Evolutionary conservation across 2,797 vertebrate species (phyloP), one percentile per base, ranked within the genome.

Genomic region (Zenarchopterus dispar): DNA sequence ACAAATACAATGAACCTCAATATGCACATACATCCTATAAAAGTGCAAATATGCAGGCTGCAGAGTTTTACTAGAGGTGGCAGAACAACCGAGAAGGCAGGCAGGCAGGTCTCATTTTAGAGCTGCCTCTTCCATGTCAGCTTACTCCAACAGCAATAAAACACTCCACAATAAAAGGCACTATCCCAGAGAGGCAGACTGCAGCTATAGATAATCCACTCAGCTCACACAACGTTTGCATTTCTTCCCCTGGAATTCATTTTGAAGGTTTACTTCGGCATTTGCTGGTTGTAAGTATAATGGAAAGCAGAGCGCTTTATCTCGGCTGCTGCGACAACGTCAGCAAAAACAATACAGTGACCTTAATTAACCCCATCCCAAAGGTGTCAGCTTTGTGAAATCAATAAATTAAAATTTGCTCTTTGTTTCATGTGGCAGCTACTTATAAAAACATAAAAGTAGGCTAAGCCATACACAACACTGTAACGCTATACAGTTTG

Each of bases 131-230:
- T 91, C 84, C 89, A 90, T 92, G 89, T 91, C 91, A 89, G 89
- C 88, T 87, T 86, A 85, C 89, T 90, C 83, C 82, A 73, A 83
- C 90, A 88, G 87, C 90, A 92, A 91, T 93, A 93, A 93, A 93
- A 91, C 90, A 91, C 88, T 90, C 87, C 90, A 91, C 91, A 93
- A 92, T 92, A 92, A 92, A 93, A 93, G 87, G 81, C 83, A 55
- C 76, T 84, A 89, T 86, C 79, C 89, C 80, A 66, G 75, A 84
- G 88, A 88, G 82, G 84, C 87, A 87, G 86, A 86, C 84, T 81
- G 84, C 82, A 73, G 83, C 90, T 81, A 85, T 72, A 88, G 88
- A 89, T 92, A 91, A 94, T 92, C 90, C 91, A 84, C 84, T 82
- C 72, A 72, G 88, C 87, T 90, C 86, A 86, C 71, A 60, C 42